Evolutionary conservation across 2,888 invertebrate species (phyloP).

Genomic region (Tyria jacobaeae): DNA sequence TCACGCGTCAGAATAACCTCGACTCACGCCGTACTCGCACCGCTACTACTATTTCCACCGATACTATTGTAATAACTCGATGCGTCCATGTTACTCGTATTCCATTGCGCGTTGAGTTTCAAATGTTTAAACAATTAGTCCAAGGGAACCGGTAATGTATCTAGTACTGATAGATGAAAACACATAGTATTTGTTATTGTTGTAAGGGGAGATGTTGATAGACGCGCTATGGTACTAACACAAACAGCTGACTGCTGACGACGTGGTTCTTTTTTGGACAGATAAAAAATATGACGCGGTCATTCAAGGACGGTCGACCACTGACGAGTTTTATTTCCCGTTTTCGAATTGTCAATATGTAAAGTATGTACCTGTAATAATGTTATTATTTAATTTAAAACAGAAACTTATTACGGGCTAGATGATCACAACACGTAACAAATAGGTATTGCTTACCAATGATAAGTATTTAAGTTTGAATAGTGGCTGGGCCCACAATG

Average conservation of each 20-base stretch:
- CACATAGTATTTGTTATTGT: conserved; percentile 44
- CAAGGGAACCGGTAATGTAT: conserved; percentile 55
- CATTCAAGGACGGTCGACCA: conserved; percentile 80
- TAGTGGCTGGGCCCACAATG: conserved; percentile 57
- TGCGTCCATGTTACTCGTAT: conserved; percentile 39
- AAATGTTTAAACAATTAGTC: conserved; percentile 3
- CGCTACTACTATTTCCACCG: conserved; percentile 68
- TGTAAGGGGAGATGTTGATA: conserved; percentile 75
- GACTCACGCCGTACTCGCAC: conserved; percentile 81
- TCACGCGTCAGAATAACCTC: conserved; percentile 87
- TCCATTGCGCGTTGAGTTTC: conserved; percentile 63
- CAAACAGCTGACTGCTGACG: conserved; percentile 83
- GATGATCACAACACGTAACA: conserved; percentile 15
- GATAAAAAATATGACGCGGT: conserved; percentile 83
- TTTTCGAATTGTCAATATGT: conserved; percentile 67
- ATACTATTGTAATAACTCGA: conserved; percentile 54
- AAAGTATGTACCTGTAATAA: conserved; percentile 30
- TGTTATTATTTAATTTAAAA: conserved; percentile 44
- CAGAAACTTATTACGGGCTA: conserved; percentile 27
- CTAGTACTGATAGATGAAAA: conserved; percentile 18
- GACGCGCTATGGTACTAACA: conserved; percentile 78
- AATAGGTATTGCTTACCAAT: conserved; percentile 37
- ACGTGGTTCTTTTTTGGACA: conserved; percentile 77
- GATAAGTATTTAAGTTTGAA: conserved; percentile 34
- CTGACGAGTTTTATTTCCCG: conserved; percentile 79